Evolutionary conservation across 2,113 vertebrate genomes (phyloP), one percentile per base, ranked within the genome.

Genomic region (Lophura nycthemera): DNA sequence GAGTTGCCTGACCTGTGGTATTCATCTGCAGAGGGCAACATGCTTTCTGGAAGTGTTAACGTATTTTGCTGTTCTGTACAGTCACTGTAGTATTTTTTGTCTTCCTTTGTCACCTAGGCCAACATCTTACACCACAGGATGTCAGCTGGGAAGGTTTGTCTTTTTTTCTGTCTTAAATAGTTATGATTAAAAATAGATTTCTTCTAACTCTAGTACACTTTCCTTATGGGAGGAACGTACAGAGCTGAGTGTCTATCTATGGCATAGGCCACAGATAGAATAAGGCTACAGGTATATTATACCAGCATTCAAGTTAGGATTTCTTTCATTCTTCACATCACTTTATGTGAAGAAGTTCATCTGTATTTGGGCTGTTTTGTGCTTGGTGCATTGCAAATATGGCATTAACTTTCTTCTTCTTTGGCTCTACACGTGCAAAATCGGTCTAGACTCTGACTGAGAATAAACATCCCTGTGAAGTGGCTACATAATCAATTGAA

Each of bases 201-300:
- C 11, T 80, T 73, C n/a, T 90, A 15, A 16, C 10, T n/a, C 19
- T 42, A 65, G 15, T 72, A n/a, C 11, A 21, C 42, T 82, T 73
- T 4, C 32, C 60, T 20, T 30, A 7, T 14, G 42, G 34, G 24
- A 24, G 45, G 30, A 29, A 47, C 56, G 34, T 0, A 1, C 3
- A 75, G 47, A 45, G 24, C 50, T 63, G 20, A 20, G 12, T n/a
- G 13, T 66, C 11, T 18, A 11, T 34, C 17, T 36, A 0, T 50
- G 38, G n/a, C 43, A 45, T 5, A 10, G 1, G 0, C 32, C 60
- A 21, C 63, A 6, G 27, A 10, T 72, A 79, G 57, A 78, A 60
- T 5, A 73, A 67, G 36, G 19, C 13, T 65, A 34, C 36, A 25
- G 17, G 17, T 43, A 8, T 65, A 36, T 45, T 12, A 7, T 34